phyloP scores from a whole-genome alignment of 2,888 invertebrate genomes.

The Drosophila anomalata region DNA sequence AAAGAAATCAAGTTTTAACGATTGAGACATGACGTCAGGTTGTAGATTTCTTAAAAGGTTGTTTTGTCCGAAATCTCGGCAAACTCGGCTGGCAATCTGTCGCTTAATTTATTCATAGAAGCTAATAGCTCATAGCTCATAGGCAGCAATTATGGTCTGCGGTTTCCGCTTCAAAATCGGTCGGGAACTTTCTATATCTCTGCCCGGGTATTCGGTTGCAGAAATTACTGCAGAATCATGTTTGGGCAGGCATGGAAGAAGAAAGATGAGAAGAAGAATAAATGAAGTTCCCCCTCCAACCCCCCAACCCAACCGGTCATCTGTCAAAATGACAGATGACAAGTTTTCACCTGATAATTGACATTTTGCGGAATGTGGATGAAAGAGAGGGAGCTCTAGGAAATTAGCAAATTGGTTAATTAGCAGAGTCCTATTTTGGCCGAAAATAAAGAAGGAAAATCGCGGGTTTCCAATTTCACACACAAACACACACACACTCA shows the following conservation, averaged over 20 bases:
- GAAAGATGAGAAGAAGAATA: background rate
- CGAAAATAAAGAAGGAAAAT: conserved; percentile 3
- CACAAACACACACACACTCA: too few species aligned
- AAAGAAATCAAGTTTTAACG: conserved; percentile 36
- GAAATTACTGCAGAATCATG: background rate
- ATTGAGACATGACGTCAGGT: conserved; percentile 25
- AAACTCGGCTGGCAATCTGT: background rate
- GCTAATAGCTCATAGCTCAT: conserved; percentile 11
- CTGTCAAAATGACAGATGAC: background rate
- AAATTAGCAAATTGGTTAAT: conserved; percentile 6
- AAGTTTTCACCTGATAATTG: background rate
- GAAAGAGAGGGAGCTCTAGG: background rate
- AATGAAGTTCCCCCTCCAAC: too few species aligned
- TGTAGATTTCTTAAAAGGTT: background rate
- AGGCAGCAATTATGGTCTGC: conserved; percentile 21
- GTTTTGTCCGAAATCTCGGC: conserved; percentile 1
- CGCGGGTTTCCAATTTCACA: conserved; percentile 27
- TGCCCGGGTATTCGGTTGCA: background rate
- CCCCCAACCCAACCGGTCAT: background rate
- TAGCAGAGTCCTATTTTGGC: conserved; percentile 1
- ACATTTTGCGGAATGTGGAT: background rate
- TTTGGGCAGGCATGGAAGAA: background rate
- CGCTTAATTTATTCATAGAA: conserved; percentile 18
- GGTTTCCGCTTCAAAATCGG: conserved; percentile 13
- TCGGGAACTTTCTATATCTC: background rate